A percentile compares a stretch with the other conserved stretches of the same genome.
Conservation (phyloP, 2,888 invertebrate genomes). For the Scaptomyza caliginosa region DNA sequence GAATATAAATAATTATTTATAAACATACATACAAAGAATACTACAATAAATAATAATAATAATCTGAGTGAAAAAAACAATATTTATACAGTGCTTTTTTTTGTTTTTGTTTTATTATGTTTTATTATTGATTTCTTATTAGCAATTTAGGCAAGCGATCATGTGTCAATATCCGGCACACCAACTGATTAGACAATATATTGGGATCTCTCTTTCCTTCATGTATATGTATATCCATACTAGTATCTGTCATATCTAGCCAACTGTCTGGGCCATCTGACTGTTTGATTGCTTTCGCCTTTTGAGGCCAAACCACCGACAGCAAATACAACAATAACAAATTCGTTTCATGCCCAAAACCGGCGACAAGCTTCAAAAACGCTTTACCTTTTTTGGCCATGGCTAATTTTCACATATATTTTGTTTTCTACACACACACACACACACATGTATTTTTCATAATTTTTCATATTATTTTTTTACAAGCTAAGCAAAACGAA, state of each 20-base stretch:
- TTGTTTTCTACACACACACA: conserved; percentile 23
- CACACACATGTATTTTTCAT: conserved; percentile 1
- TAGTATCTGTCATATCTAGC: conserved; percentile 1
- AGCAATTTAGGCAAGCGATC: background rate
- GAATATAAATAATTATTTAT: background rate
- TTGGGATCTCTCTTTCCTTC: background rate
- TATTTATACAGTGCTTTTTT: background rate
- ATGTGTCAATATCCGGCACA: conserved; percentile 29
- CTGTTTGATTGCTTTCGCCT: conserved; percentile 34
- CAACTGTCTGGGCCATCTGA: conserved; percentile 15
- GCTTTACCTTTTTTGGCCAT: conserved; percentile 70
- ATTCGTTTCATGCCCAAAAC: conserved; percentile 68
- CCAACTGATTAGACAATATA: conserved; percentile 20
- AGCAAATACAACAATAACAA: conserved; percentile 50
- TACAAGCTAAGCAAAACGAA: too few species aligned
- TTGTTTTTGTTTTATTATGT: background rate
- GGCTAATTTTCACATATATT: conserved; percentile 70
- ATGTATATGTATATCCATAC: background rate
- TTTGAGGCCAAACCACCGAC: conserved; percentile 45
- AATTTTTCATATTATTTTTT: background rate
- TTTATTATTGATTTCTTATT: background rate
- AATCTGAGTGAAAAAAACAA: background rate
- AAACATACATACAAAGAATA: background rate
- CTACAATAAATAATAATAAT: background rate
- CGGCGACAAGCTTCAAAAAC: conserved; percentile 70